These are phyloP conservation scores for Hydractinia symbiolongicarpus DNA, from an alignment of 30 jellyfish, hydroid and myxozoan species.

Conservation along the genomic window DNA sequence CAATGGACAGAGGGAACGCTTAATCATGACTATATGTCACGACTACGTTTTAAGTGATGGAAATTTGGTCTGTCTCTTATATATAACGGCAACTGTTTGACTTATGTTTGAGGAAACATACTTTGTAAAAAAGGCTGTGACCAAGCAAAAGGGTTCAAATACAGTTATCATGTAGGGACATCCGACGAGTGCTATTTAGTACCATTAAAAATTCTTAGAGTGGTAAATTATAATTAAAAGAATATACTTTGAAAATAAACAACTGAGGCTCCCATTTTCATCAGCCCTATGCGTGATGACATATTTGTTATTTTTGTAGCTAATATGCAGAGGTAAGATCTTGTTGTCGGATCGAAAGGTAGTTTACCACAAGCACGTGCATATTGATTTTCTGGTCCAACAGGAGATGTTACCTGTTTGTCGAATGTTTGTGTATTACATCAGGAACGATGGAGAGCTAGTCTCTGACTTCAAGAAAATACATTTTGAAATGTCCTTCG, in stretches of 20 bases:
- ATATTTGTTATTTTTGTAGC: constrained; percentile 3
- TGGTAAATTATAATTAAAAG: not conserved
- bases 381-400: constrained; percentile 35
- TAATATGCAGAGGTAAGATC: not conserved
- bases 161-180: too few relatives aligned
- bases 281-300: not conserved
- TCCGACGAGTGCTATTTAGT: not conserved
- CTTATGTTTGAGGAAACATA: too few relatives aligned
- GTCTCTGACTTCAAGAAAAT: constrained; percentile 61
- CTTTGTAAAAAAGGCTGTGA: too few relatives aligned
- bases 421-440: constrained; percentile 66
- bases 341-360: not conserved
- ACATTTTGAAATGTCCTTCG: constrained; percentile 45
- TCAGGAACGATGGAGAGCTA: constrained; percentile 48
- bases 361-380: not conserved
- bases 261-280: not conserved
- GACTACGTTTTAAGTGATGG: too few relatives aligned
- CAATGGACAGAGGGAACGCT: too few relatives aligned
- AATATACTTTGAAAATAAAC: not conserved
- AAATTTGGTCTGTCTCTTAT: too few relatives aligned
- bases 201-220: not conserved
- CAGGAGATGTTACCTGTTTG: constrained; percentile 74
- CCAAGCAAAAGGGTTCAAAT: too few relatives aligned
- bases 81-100: too few relatives aligned
- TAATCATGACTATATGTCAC: too few relatives aligned